Evolutionary conservation across 2,888 invertebrate genomes (phyloP), one percentile per base, ranked within the genome.

Genomic region (Chromoteleia sp.): DNA sequence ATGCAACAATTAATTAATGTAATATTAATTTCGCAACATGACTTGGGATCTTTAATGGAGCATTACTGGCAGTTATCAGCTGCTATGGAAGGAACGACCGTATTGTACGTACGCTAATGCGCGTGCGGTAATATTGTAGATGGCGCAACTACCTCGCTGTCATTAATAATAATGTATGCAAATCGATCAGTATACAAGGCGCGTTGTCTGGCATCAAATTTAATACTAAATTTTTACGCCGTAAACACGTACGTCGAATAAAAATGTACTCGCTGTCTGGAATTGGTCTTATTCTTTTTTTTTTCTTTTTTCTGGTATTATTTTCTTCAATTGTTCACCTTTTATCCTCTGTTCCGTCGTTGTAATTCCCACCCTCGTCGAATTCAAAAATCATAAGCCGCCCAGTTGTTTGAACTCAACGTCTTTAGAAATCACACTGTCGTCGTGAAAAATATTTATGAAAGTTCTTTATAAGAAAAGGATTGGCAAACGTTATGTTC

Each of bases 1-100:
- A 81, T 73, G 63, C 61, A 61, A 63, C 79, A 67, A 65, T 25
- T 63, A 80, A 59, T 65, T 56, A 68, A 63, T 63, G 70, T 52
- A 65, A 77, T 58, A 41, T 78, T 63, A 50, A 75, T 74, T 77
- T 82, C 56, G 61, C 67, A 76, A 76, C 33, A 45, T 70, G 81
- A 76, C 67, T 80, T 52, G 74, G 70, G 82, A 82, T 71, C 29
- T 70, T 75, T 74, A 82, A 82, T 82, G 75, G 78, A 78, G 78
- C 78, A 75, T 78, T 75, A 75, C 75, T 82, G 82, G 82, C 82
- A 82, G 82, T 82, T 82, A 82, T 82, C 71, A 78, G 82, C 82
- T 82, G 77, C 82, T 75, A 78, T 78, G 82, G 82, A 82, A 82
- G 78, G 82, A 82, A 81, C 81, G 77, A 74, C 77, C 77, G 74